Conservation (phyloP, 2,888 invertebrate species). For the Pyralis farinalis region DNA sequence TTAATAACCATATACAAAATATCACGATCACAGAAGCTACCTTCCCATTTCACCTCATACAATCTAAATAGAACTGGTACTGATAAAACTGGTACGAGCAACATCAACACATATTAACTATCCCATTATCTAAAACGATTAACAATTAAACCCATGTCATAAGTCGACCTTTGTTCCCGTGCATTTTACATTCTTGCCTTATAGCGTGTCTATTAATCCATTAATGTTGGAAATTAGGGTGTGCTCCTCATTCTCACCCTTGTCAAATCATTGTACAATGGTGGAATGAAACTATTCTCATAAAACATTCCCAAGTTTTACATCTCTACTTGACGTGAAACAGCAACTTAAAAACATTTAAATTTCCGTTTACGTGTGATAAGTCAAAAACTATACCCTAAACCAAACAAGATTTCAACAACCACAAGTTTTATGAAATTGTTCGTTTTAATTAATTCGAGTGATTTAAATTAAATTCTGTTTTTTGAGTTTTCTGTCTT, state of each 20-base stretch:
- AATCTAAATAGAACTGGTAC: no score
- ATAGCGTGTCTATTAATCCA: conserved; percentile 45
- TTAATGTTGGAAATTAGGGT: conserved; percentile 49
- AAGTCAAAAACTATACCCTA: no score
- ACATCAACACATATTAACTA: not conserved
- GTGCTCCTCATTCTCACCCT: conserved; percentile 41
- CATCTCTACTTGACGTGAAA: conserved; percentile 16
- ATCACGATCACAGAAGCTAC: no score
- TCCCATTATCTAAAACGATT: conserved; percentile 5
- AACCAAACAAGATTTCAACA: no score
- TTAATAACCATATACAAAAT: no score
- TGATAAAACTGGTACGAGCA: no score
- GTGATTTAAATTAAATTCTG: no score
- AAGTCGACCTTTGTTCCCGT: conserved; percentile 2
- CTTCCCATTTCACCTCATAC: no score
- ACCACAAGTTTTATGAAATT: no score
- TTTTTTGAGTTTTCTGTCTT: no score
- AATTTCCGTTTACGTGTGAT: no score
- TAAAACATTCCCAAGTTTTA: conserved; percentile 44
- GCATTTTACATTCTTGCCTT: conserved; percentile 8
- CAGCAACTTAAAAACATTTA: not conserved
- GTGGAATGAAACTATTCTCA: conserved; percentile 44
- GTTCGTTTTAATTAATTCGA: no score
- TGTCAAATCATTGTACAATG: conserved; percentile 49
- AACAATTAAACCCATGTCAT: conserved; percentile 8